Evolutionary conservation across 2,888 invertebrate genomes (phyloP).

Genomic region (Limenitis camilla): DNA sequence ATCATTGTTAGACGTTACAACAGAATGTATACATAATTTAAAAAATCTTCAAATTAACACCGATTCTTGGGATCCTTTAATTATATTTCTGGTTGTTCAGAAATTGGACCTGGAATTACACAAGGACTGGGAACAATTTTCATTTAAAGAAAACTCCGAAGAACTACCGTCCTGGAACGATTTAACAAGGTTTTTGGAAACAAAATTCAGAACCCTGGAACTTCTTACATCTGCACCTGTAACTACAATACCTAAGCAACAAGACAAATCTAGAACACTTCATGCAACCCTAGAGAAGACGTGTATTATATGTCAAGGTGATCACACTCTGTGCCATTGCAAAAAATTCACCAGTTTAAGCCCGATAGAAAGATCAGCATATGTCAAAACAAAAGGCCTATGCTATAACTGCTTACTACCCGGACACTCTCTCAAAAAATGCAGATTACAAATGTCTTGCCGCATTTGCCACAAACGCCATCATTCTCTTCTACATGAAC

Average conservation of each 20-base stretch:
- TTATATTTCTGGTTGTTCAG: slow-evolving; percentile 26
- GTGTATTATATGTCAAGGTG: not conserved
- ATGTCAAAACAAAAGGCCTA: too few species aligned
- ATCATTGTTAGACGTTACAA: slow-evolving; percentile 18
- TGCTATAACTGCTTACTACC: too few species aligned
- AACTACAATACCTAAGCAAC: too few species aligned
- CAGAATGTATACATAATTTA: slow-evolving; percentile 27
- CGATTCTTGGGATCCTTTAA: slow-evolving; percentile 25
- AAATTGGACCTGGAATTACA: slow-evolving; percentile 27
- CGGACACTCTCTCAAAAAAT: too few species aligned
- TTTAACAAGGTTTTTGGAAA: slow-evolving; percentile 16
- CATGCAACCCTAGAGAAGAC: not conserved
- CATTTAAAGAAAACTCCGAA: slow-evolving; percentile 8
- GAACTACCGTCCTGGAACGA: slow-evolving; percentile 16
- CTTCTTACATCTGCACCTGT: not conserved
- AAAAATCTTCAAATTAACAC: slow-evolving; percentile 21
- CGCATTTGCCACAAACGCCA: too few species aligned
- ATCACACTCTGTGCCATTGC: too few species aligned
- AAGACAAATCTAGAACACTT: not conserved
- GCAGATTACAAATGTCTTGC: too few species aligned
- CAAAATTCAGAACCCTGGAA: slow-evolving; percentile 21
- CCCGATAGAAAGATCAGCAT: too few species aligned
- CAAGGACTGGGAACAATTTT: slow-evolving; percentile 24
- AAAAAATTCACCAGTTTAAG: too few species aligned
- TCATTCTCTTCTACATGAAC: too few species aligned